These are phyloP conservation scores for Brienomyrus longianalis DNA, from an alignment of 2,113 vertebrate genomes.

Conservation along the genomic window DNA sequence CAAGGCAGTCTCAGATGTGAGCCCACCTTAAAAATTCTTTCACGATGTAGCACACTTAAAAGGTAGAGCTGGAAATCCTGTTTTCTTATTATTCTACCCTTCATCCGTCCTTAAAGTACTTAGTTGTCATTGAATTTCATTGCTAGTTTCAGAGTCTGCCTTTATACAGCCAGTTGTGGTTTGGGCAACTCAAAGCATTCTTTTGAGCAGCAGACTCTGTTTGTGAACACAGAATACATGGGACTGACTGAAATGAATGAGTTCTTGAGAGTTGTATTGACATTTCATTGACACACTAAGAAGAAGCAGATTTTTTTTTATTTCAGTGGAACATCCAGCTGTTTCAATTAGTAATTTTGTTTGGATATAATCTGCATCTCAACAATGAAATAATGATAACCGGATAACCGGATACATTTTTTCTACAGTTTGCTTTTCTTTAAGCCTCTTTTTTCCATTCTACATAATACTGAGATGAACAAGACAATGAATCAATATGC, in stretches of 20 bases:
- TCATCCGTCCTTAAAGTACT: too few species aligned
- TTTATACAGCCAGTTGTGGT: too few species aligned
- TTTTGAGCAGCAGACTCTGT: too few species aligned
- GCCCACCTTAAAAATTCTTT: background rate
- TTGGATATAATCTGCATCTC: background rate
- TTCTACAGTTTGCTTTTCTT: background rate
- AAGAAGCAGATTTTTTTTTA: background rate
- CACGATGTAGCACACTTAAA: background rate
- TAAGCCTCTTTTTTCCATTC: background rate
- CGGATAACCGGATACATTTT: background rate
- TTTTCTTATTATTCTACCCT: too few species aligned
- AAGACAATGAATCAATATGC: background rate
- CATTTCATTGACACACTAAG: background rate
- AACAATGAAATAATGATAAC: background rate
- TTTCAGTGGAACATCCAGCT: background rate
- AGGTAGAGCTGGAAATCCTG: too few species aligned
- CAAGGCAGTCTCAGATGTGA: background rate
- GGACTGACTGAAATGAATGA: background rate
- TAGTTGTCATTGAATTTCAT: too few species aligned
- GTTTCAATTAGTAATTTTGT: background rate
- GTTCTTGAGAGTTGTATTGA: background rate
- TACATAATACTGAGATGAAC: background rate
- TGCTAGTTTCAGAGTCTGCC: too few species aligned
- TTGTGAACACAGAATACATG: too few species aligned
- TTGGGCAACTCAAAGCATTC: too few species aligned